Evolutionary conservation across 2,888 invertebrate genomes (phyloP).

Genomic region (Nasonovia ribisnigri): DNA sequence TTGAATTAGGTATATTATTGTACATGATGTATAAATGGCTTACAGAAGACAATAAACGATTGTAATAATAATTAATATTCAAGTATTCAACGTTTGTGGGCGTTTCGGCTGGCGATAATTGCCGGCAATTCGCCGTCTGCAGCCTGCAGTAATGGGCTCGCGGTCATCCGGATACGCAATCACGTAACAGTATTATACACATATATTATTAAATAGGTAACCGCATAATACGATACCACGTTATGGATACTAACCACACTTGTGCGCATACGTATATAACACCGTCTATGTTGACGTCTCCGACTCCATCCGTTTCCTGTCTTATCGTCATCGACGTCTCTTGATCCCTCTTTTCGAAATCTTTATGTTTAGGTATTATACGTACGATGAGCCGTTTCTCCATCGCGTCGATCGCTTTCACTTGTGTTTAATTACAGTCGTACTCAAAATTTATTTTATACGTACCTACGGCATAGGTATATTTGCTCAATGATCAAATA

Average conservation of each 20-base stretch:
- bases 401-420: neutral
- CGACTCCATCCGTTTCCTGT: neutral
- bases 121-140: neutral
- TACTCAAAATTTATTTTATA: neutral
- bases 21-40: neutral
- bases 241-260: neutral
- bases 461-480: neutral
- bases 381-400: neutral
- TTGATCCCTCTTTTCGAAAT: neutral
- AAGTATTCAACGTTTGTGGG: neutral
- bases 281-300: neutral
- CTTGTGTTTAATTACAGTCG: neutral
- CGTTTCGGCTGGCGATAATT: neutral
- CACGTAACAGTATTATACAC: neutral
- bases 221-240: neutral
- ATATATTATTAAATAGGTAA: neutral
- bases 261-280: neutral
- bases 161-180: neutral
- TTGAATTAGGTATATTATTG: neutral
- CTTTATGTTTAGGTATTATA: neutral
- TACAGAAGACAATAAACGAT: neutral
- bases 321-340: neutral
- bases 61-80: neutral
- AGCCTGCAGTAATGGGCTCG: neutral
- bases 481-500: too few species aligned